phyloP scores from a whole-genome alignment of 2,113 vertebrate species.

The Junco hyemalis region DNA sequence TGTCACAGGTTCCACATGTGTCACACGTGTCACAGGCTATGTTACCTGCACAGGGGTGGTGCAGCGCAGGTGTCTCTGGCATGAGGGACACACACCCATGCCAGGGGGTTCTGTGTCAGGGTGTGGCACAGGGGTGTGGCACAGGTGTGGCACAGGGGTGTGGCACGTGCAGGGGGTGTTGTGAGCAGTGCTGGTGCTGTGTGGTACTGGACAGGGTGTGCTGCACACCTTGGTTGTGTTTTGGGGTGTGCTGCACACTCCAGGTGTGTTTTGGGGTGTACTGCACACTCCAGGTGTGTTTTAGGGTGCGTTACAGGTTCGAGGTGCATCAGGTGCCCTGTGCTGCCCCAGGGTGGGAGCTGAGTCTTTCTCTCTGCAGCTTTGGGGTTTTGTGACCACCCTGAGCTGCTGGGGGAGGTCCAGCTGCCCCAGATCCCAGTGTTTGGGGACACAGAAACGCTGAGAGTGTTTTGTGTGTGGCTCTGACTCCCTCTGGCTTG shows the following conservation, averaged over 20 bases:
- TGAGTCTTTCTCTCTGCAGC: neutral
- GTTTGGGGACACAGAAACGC: neutral
- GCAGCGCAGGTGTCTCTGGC: rapidly evolving
- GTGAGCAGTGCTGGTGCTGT: rapidly evolving
- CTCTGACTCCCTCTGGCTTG: neutral
- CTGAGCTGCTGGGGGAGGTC: rapidly evolving
- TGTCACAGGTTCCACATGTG: rapidly evolving
- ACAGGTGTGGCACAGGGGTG: neutral
- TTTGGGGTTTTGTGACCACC: rapidly evolving
- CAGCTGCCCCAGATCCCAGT: rapidly evolving
- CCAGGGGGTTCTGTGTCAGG: neutral
- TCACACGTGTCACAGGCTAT: rapidly evolving
- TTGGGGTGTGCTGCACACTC: neutral
- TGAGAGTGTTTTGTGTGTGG: rapidly evolving
- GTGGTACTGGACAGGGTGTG: neutral
- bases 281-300: neutral
- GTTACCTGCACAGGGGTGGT: rapidly evolving
- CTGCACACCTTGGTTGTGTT: neutral
- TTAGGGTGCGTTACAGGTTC: rapidly evolving
- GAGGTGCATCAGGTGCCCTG: rapidly evolving
- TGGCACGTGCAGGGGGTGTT: rapidly evolving
- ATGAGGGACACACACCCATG: rapidly evolving
- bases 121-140: neutral
- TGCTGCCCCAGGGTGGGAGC: neutral
- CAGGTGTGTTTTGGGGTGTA: neutral